These are phyloP conservation scores for Rattus rattus DNA, from an alignment of 2,113 vertebrate genomes.

Conservation along the genomic window DNA sequence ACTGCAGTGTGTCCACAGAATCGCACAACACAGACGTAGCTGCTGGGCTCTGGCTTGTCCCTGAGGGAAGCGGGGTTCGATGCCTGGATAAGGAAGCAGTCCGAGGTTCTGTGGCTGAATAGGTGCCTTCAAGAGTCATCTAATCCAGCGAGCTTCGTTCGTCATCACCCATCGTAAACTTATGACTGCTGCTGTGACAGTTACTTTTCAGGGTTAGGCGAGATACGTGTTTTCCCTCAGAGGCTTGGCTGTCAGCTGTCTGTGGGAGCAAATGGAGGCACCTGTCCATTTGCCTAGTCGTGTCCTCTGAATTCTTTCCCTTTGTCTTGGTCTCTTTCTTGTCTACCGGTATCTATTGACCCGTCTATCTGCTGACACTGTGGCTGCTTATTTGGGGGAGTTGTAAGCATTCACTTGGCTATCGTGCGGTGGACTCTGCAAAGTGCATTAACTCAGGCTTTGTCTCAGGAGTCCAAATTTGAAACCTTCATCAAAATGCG, in stretches of 20 bases:
- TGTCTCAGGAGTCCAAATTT: conserved; percentile 58
- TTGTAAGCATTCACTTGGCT: conserved; percentile 40
- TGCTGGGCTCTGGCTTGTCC: not conserved
- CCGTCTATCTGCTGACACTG: conserved; percentile 44
- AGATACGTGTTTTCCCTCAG: not conserved
- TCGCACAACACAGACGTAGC: fast-evolving
- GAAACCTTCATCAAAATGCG: conserved; percentile 54
- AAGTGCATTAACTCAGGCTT: conserved; percentile 61
- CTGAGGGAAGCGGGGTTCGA: not conserved
- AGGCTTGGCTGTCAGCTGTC: not conserved
- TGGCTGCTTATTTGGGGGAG: not conserved
- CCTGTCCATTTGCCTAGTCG: not conserved
- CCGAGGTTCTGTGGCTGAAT: not conserved
- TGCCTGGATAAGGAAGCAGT: not conserved
- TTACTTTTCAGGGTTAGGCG: not conserved
- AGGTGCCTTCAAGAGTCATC: not conserved
- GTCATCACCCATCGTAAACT: not conserved
- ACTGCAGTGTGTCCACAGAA: not conserved
- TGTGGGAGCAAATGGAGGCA: not conserved
- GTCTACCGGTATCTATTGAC: conserved; percentile 44
- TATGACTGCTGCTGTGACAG: not conserved
- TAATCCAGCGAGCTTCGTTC: not conserved
- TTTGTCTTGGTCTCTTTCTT: conserved; percentile 35
- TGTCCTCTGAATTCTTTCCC: not conserved
- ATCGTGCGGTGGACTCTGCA: conserved; percentile 35